Conservation (phyloP, 2,113 vertebrate species). For the Corythornis vintsioides region DNA sequence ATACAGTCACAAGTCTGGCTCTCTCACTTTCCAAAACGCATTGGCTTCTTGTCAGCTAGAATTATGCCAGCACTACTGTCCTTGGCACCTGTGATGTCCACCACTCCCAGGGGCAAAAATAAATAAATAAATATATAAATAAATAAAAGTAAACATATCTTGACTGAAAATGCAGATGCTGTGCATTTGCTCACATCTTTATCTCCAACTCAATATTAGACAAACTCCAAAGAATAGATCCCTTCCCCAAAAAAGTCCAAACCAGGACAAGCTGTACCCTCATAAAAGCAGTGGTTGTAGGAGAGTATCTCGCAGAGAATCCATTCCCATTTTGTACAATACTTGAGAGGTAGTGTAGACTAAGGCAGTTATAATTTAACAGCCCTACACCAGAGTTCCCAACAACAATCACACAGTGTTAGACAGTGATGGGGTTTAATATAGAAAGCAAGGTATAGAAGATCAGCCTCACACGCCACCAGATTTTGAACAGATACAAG, state of each 20-base stretch:
- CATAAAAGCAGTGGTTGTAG: neutral
- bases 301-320: neutral
- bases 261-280: neutral
- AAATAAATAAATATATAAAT: neutral
- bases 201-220: rapidly evolving
- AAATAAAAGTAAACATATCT: rapidly evolving
- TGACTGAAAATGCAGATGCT: neutral
- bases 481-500: neutral
- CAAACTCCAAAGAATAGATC: neutral
- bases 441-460: neutral
- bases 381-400: neutral
- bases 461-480: neutral
- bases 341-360: neutral
- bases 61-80: neutral
- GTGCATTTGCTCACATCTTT: neutral
- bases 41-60: neutral
- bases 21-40: neutral
- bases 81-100: neutral
- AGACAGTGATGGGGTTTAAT: neutral
- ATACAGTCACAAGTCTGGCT: neutral
- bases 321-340: neutral
- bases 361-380: neutral
- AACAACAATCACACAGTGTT: neutral
- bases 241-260: rapidly evolving
- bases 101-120: neutral